These are phyloP conservation scores for Eclectus roratus DNA, from an alignment of 2,113 vertebrate species.

Conservation along the genomic window DNA sequence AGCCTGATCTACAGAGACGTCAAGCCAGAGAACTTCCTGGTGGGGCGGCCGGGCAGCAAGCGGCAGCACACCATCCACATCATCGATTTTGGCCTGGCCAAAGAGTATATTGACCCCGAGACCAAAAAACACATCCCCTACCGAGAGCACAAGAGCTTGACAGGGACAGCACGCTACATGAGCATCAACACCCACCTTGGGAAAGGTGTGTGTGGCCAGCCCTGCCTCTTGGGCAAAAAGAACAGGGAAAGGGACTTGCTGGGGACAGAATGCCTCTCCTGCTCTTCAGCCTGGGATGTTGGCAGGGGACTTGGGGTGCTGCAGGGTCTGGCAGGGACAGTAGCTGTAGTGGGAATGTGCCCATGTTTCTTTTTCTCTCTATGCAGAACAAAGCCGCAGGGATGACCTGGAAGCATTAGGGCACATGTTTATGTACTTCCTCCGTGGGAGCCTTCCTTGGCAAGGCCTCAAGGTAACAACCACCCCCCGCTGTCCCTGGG, in stretches of 20 bases:
- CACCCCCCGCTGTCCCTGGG: neutral
- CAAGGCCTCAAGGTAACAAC: constrained; percentile 92
- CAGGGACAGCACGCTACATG: constrained; percentile 97
- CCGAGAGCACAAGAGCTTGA: constrained; percentile 98
- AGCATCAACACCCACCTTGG: constrained; percentile 98
- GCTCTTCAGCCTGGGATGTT: neutral
- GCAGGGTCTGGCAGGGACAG: neutral
- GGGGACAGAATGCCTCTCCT: neutral
- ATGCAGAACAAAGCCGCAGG: constrained; percentile 94
- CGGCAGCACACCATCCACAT: constrained; percentile 97
- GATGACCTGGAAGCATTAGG: constrained; percentile 95
- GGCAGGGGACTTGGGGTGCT: neutral
- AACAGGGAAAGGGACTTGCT: neutral
- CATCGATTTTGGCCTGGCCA: constrained; percentile 98
- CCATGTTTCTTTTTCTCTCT: neutral
- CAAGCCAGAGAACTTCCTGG: constrained; percentile 97
- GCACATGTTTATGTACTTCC: constrained; percentile 99
- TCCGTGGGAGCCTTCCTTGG: constrained; percentile 96
- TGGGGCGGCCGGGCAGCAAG: constrained; percentile 93
- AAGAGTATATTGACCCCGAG: constrained; percentile 98
- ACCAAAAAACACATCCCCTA: constrained; percentile 99
- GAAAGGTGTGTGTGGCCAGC: constrained; percentile 79
- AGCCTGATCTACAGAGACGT: constrained; percentile 98
- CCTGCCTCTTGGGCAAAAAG: neutral
- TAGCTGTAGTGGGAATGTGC: neutral